These are phyloP conservation scores for Blastobasis adustella DNA, from an alignment of 2,888 invertebrate species.

Conservation along the genomic window DNA sequence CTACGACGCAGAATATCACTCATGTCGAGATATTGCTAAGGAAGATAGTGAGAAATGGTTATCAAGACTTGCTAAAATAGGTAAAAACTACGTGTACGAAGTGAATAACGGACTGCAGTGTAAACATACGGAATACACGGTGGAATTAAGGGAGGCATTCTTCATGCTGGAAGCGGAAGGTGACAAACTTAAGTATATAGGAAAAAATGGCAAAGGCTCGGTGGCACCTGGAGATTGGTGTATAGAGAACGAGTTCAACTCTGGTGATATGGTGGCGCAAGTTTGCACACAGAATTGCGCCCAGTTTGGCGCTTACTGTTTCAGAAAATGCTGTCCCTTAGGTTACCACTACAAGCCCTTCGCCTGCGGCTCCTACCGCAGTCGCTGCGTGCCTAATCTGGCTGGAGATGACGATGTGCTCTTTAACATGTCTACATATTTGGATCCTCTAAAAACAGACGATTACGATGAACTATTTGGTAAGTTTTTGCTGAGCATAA, in stretches of 20 bases:
- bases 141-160: conserved; percentile 40
- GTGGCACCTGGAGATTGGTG: conserved; percentile 56
- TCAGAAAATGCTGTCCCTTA: conserved; percentile 72
- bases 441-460: conserved; percentile 33
- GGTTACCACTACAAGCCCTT: conserved; percentile 60
- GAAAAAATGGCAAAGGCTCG: conserved; percentile 21
- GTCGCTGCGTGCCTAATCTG: conserved; percentile 37
- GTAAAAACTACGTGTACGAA: conserved; percentile 38
- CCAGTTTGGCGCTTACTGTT: conserved; percentile 47
- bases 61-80: conserved; percentile 27
- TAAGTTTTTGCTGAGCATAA: conserved; percentile 18
- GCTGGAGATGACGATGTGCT: conserved; percentile 33
- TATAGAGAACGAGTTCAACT: conserved; percentile 40
- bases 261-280: conserved; percentile 37
- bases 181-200: conserved; percentile 33
- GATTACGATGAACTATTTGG: conserved; percentile 32
- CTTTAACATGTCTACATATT: conserved; percentile 45
- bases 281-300: conserved; percentile 47
- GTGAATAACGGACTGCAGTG: conserved; percentile 45
- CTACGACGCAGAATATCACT: conserved; percentile 46
- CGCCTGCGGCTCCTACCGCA: conserved; percentile 37
- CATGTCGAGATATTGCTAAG: conserved; percentile 32
- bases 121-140: conserved; percentile 43
- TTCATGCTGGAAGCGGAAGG: conserved; percentile 38
- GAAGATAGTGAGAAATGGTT: conserved; percentile 31